A percentile compares a stretch with the other conserved stretches of the same genome.
Conservation (phyloP, 1,140 invertebrate species). For the Teleopsis dalmanni region DNA sequence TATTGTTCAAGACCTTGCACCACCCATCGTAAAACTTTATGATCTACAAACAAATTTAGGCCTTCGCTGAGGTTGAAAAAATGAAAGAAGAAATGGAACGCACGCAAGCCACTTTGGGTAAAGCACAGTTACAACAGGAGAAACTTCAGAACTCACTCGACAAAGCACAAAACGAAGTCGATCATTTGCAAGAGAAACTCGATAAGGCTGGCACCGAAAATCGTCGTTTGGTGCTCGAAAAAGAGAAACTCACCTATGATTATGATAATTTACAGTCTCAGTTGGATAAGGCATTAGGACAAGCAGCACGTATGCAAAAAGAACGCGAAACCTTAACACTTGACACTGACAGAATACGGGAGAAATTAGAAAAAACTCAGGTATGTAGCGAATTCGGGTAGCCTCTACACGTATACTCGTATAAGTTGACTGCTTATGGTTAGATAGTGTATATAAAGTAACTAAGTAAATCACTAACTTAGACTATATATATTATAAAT, state of each 20-base stretch:
- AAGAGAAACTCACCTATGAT: conserved; percentile 81
- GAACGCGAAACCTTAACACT: conserved; percentile 77
- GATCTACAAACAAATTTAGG: no score
- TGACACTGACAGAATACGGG: conserved; percentile 76
- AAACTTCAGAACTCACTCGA: conserved; percentile 80
- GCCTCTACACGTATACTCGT: background rate
- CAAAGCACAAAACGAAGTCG: conserved; percentile 83
- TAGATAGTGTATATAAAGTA: conserved; percentile 1
- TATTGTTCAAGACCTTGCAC: background rate
- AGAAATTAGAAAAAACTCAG: conserved; percentile 84
- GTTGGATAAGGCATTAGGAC: conserved; percentile 79
- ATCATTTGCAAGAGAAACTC: conserved; percentile 77
- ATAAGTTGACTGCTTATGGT: background rate
- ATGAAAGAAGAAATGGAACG: conserved; percentile 83
- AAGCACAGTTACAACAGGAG: conserved; percentile 82
- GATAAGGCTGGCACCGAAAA: conserved; percentile 74
- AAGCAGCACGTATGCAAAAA: conserved; percentile 77
- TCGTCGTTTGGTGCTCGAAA: conserved; percentile 80
- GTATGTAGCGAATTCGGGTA: conserved; percentile 44
- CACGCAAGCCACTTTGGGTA: conserved; percentile 78
- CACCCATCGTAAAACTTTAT: background rate
- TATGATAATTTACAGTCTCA: conserved; percentile 84
- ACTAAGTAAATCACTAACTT: no score
- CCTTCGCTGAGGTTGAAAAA: conserved; percentile 77
- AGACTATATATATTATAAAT: no score